Evolutionary conservation across 2,888 invertebrate species (phyloP), one percentile per base, ranked within the genome.

Genomic region (Parasteatoda lunata): DNA sequence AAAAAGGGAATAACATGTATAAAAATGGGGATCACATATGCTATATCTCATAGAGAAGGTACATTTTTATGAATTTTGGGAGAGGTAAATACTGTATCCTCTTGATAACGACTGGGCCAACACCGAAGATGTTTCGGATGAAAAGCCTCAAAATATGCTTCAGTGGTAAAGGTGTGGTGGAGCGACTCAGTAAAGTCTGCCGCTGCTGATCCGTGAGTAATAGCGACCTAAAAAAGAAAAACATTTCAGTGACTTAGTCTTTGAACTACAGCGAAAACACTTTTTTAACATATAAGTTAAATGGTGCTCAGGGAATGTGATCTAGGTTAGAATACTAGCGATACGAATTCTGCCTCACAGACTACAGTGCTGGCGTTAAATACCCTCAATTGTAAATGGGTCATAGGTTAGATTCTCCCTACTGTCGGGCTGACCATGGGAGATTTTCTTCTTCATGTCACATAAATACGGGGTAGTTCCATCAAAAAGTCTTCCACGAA

Each of bases 191-290:
- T 65, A 96, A 92, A 51, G 93, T 91, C 59, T 94, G 92, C 91
- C 95, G 95, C 91, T 96, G 95, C 9, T 93, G 93, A 3, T 94
- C 93, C 0, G 94, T 94, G 1, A 96, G 91, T 3, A 94, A 93
- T 78, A 93, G 94, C 90, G 95, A 95, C 80, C 85, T 85, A 47
- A 7, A 77, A 51, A 68, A 9, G 30, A 68, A 15, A 68, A 68
- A 68, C 30, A 68, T 6, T 64, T 4, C 64, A 64, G 15, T 4
- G 15, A 5, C 13, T n/a, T 64, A 64, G 15, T 64, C 15, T 13
- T n/a, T 64, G 13, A 64, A 15, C 4, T n/a, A 64, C 64, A 13
- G 5, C 15, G 15, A 3, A 5, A 64, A 13, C 64, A 64, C 64
- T 64, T 64, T 15, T 64, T 15, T 7, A n/a, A 15, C 64, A n/a